Evolutionary conservation across 2,797 vertebrate species (phyloP).

Genomic region (Darevskia nairensis): DNA sequence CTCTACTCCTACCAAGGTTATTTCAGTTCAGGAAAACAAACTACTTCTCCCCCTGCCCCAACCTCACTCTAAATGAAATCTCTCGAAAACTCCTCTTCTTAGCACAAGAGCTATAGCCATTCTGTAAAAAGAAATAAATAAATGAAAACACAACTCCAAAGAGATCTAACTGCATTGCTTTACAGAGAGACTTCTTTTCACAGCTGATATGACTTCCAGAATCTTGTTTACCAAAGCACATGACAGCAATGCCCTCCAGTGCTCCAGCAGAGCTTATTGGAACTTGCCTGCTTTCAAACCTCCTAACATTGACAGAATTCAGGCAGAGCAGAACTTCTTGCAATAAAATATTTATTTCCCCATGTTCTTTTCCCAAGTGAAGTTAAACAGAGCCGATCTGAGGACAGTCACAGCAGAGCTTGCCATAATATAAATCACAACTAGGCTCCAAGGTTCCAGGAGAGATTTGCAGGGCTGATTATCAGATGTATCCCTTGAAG

Average conservation of each 20-base stretch:
- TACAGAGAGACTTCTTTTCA: not conserved
- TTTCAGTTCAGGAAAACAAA: not conserved
- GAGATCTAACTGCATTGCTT: not conserved
- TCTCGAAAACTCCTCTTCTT: slow-evolving; percentile 7
- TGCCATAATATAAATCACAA: not conserved
- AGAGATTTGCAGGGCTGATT: not conserved
- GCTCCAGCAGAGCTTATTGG: slow-evolving; percentile 6
- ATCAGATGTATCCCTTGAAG: not conserved
- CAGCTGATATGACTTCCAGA: not conserved
- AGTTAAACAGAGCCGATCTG: not conserved
- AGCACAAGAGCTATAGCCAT: not conserved
- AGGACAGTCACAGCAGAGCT: slow-evolving; percentile 6
- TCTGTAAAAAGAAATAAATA: not conserved
- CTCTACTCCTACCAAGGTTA: not conserved
- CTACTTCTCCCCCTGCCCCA: not conserved
- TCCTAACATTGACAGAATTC: slow-evolving; percentile 21
- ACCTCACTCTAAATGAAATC: not conserved
- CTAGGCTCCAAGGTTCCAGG: not conserved
- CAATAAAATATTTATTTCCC: not conserved
- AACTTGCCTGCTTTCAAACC: not conserved
- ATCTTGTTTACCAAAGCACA: slow-evolving; percentile 6
- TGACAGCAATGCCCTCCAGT: not conserved
- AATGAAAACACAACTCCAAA: not conserved
- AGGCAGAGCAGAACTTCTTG: not conserved
- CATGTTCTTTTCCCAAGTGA: not conserved